Conservation (phyloP, 30 jellyfish, hydroid and myxozoan species). For the Turritopsis dohrnii region DNA sequence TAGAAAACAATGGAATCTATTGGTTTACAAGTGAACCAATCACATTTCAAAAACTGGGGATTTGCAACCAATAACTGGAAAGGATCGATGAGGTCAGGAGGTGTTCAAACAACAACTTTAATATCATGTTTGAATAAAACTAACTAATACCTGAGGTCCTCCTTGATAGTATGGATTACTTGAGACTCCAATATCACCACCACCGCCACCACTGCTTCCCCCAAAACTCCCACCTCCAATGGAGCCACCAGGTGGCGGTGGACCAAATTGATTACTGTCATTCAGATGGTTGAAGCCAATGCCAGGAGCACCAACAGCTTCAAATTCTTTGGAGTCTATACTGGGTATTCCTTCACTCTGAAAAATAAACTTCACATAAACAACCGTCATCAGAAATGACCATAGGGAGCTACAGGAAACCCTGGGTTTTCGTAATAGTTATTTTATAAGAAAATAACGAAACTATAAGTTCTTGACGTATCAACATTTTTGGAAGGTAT, state of each 20-base stretch:
- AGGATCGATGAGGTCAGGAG: not conserved
- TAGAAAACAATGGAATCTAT: too few species aligned
- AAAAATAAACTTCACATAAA: not conserved
- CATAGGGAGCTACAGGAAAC: too few species aligned
- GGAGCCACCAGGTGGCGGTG: constrained; percentile 63
- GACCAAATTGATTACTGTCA: constrained; percentile 30
- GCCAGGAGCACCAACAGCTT: constrained; percentile 59
- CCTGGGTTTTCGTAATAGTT: too few species aligned
- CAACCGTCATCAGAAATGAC: too few species aligned
- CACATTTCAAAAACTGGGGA: too few species aligned
- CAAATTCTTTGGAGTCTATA: constrained; percentile 81
- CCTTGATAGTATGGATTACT: not conserved
- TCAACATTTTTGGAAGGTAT: too few species aligned
- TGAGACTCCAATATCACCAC: constrained; percentile 12
- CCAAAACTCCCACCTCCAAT: constrained; percentile 47
- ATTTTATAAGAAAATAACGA: too few species aligned
- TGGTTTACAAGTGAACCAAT: too few species aligned
- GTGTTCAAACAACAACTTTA: not conserved
- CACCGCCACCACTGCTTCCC: constrained; percentile 55
- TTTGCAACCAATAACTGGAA: too few species aligned
- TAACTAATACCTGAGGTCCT: not conserved
- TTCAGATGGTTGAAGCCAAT: constrained; percentile 43
- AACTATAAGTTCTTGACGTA: too few species aligned
- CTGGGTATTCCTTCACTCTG: constrained; percentile 90
- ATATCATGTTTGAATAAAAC: not conserved